Evolutionary conservation across 2,888 invertebrate genomes (phyloP), one percentile per base, ranked within the genome.

Genomic region (Hemaris fuciformis): DNA sequence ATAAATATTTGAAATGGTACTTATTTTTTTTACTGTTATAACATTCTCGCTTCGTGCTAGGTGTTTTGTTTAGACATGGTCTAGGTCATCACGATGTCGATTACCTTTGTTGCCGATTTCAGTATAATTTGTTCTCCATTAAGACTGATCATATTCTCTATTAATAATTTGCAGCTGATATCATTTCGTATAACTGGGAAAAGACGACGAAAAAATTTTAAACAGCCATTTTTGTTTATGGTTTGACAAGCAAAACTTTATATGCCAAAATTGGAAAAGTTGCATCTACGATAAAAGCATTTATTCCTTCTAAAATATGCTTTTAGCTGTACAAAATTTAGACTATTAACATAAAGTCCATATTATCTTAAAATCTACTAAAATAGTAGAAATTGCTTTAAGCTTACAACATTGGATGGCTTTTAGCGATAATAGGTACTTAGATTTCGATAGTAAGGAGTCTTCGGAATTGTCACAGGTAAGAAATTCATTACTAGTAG

Each of bases 1-100:
- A 88, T 89, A 90, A 90, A 90, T 70, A 87, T 87, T 87, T 87
- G 73, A 84, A 80, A 84, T 79, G 76, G 74, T 66, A 62, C 15
- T 45, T 53, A 43, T 62, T 62, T 42, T 62, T 62, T 66, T 71
- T 68, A 66, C 65, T n/a, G n/a, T n/a, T n/a, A n/a, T n/a, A n/a
- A n/a, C n/a, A n/a, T n/a, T n/a, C n/a, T n/a, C n/a, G n/a, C n/a
- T n/a, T n/a, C n/a, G n/a, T n/a, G n/a, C n/a, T n/a, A n/a, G n/a
- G n/a, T n/a, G n/a, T n/a, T n/a, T n/a, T n/a, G n/a, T n/a, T n/a
- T n/a, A n/a, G n/a, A n/a, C n/a, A n/a, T n/a, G n/a, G n/a, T n/a
- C n/a, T n/a, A n/a, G n/a, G n/a, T n/a, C n/a, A n/a, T n/a, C n/a
- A n/a, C n/a, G n/a, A n/a, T n/a, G n/a, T n/a, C n/a, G n/a, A n/a